Evolutionary conservation across 2,113 vertebrate genomes (phyloP), one percentile per base, ranked within the genome.

Genomic region (Callospermophilus lateralis): DNA sequence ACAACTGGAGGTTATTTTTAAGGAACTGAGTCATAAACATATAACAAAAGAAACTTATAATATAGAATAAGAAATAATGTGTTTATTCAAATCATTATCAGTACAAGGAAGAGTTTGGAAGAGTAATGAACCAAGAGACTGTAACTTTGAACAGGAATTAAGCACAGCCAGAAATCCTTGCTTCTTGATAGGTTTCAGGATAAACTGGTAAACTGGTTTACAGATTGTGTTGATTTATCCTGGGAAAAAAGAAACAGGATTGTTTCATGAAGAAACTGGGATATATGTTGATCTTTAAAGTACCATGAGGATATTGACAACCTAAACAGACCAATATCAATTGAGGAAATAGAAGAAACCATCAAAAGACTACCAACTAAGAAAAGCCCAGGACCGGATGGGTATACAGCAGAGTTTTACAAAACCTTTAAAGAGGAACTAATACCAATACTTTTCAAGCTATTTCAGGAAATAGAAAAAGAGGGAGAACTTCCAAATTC

Each of bases 1-100:
- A 32, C 81, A 84, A 73, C n/a, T 19, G 20, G 51, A 70, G 19
- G 53, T 45, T 72, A 86, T 55, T 77, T 94, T 45, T 93, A 17
- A 55, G 5, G 20, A 97, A 90, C 11, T 79, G 20, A 80, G 11
- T 70, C 24, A 65, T 63, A 67, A 77, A 45, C 22, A 45, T 67
- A 20, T 77, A 12, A 12, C 74, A 72, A 55, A 79, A 95, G 61
- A 86, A 96, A 86, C 4, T 89, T 94, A 67, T 3, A 93, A 68
- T 53, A 37, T 48, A 93, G 4, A 85, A 63, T 51, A 13, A 88
- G 11, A 96, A 83, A 58, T 39, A 30, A 55, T 65, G 51, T 77
- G 26, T 79, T 4, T 12, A 70, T 80, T 72, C 51, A 42, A 90
- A 68, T 74, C 13, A 20, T 13, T 89, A 34, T 88, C 17, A 76